A percentile compares a stretch with the other conserved stretches of the same genome.
Conservation (phyloP, 2,113 vertebrate species). For the Gambusia affinis region DNA sequence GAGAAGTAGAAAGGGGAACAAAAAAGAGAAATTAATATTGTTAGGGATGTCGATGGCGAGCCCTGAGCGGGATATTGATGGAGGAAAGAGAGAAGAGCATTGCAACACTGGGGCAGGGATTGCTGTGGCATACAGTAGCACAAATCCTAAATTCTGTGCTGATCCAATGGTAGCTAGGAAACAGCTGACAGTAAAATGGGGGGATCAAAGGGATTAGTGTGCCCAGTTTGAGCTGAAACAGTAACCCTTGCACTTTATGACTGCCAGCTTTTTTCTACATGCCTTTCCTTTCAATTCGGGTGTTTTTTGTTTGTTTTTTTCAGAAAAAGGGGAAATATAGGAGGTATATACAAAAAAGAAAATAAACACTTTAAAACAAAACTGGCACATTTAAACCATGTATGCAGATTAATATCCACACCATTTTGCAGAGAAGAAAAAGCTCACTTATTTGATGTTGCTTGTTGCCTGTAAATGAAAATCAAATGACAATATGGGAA, state of each 20-base stretch:
- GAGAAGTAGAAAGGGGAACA: conserved; percentile 18
- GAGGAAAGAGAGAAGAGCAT: conserved; percentile 56
- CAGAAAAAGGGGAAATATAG: background rate
- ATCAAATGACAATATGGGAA: background rate
- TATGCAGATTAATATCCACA: no score
- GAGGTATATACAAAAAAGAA: background rate
- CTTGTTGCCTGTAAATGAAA: no score
- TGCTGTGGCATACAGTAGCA: conserved; percentile 72
- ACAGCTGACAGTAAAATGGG: conserved; percentile 80
- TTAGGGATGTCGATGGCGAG: conserved; percentile 20
- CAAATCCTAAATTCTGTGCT: conserved; percentile 77
- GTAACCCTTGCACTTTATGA: conserved; percentile 63
- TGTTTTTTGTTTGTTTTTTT: background rate
- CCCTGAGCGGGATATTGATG: conserved; percentile 46
- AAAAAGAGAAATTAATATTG: conserved; percentile 38
- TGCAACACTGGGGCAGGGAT: conserved; percentile 66
- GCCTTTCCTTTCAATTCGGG: conserved; percentile 12
- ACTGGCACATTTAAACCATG: background rate
- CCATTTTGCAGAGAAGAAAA: no score
- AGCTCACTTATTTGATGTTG: no score
- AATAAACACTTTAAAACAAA: background rate
- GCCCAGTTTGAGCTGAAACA: conserved; percentile 72
- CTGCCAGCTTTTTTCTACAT: conserved; percentile 53
- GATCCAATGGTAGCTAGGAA: conserved; percentile 74
- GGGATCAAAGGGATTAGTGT: conserved; percentile 77